Conservation (phyloP, 2,797 vertebrate species). For the Acrossocheilus fasciatus region DNA sequence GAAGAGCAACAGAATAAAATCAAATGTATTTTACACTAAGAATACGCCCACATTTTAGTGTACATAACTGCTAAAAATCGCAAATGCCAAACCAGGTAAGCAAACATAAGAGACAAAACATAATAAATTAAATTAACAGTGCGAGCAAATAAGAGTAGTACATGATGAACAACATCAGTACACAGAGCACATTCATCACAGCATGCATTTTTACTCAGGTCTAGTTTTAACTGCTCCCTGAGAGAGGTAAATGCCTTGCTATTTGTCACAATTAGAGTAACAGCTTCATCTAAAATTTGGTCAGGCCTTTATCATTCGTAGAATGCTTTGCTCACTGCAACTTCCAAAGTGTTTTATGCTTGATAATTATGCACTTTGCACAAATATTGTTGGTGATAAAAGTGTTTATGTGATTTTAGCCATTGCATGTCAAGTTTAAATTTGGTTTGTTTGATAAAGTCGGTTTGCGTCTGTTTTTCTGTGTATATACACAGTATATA, state of each 20-base stretch:
- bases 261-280: slow-evolving; percentile 57
- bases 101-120: background rate
- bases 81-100: background rate
- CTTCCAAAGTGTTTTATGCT: background rate
- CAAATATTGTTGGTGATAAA: background rate
- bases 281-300: slow-evolving; percentile 44
- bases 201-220: slow-evolving; percentile 32
- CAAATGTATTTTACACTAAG: background rate
- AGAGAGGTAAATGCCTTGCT: slow-evolving; percentile 50
- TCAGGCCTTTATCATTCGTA: slow-evolving; percentile 45
- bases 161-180: slow-evolving; percentile 52
- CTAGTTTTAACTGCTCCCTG: slow-evolving; percentile 41
- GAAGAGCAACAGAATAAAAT: background rate
- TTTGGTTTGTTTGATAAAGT: background rate
- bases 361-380: background rate
- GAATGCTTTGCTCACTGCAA: background rate
- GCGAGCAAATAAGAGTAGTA: background rate
- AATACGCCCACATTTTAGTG: background rate
- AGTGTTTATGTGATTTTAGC: background rate
- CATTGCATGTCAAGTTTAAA: background rate
- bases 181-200: slow-evolving; percentile 55
- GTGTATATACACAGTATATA: background rate
- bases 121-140: slow-evolving; percentile 15
- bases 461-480: background rate
- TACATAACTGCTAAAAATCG: background rate